A percentile compares a stretch with the other conserved stretches of the same genome.
These are phyloP conservation scores for Tragelaphus scriptus DNA, from an alignment of 2,113 vertebrate genomes.

Conservation along the genomic window DNA sequence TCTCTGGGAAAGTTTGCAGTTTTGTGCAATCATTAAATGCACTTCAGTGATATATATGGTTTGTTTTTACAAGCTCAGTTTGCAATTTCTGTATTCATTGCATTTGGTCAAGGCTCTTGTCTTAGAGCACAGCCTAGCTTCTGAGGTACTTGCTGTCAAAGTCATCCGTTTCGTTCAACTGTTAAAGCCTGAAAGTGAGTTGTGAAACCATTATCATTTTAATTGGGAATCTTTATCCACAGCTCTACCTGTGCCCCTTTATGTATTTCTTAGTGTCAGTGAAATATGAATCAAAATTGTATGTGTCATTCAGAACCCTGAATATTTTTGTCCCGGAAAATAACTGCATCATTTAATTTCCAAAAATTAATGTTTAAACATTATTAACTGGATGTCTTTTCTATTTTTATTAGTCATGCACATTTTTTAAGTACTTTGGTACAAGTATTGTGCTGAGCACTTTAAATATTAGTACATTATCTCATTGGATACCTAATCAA, in stretches of 20 bases:
- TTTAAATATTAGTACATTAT: neutral
- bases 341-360: neutral
- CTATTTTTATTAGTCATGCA: neutral
- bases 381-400: neutral
- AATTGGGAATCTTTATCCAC: neutral
- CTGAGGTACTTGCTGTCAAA: neutral
- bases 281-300: neutral
- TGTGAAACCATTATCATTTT: neutral
- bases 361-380: neutral
- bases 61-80: conserved; percentile 22
- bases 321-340: neutral
- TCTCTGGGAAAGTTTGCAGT: neutral
- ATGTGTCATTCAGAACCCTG: neutral
- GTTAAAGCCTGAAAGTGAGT: neutral
- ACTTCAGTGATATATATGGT: neutral
- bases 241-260: neutral
- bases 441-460: neutral
- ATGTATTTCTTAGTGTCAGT: neutral
- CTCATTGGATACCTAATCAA: neutral
- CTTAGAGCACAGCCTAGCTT: neutral
- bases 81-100: neutral
- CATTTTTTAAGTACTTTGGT: neutral
- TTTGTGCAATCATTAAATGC: conserved; percentile 27
- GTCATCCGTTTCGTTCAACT: neutral
- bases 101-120: neutral